phyloP scores from a whole-genome alignment of 2,113 vertebrate genomes.

The Trematomus loennbergii region DNA sequence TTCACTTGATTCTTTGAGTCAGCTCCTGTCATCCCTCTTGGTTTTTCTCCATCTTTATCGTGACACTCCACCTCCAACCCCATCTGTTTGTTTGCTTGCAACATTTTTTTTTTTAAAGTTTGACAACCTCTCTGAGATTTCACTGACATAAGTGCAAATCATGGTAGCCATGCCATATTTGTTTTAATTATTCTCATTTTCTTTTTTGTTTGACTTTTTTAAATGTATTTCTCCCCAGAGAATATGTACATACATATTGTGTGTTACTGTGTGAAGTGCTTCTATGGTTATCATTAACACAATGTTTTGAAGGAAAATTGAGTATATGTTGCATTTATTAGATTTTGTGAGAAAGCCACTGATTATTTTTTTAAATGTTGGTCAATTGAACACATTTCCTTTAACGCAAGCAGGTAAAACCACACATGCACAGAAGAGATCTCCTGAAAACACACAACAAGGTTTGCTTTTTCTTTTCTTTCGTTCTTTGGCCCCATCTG shows the following conservation, averaged over 20 bases:
- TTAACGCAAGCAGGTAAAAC: slow-evolving; percentile 7
- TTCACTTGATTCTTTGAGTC: slow-evolving; percentile 85
- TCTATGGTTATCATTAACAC: slow-evolving; percentile 18
- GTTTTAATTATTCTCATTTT: slow-evolving; percentile 9
- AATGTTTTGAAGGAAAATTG: slow-evolving; percentile 1
- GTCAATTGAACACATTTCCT: neutral
- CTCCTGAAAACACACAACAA: slow-evolving; percentile 6
- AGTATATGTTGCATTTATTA: slow-evolving; percentile 22
- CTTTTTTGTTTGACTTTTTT: slow-evolving; percentile 27
- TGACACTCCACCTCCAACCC: neutral
- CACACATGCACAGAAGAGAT: slow-evolving; percentile 10
- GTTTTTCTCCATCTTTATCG: slow-evolving; percentile 45
- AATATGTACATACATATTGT: slow-evolving; percentile 49
- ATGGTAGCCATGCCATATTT: slow-evolving; percentile 57
- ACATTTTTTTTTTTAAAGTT: slow-evolving; percentile 66
- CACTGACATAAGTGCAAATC: slow-evolving; percentile 84
- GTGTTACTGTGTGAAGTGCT: slow-evolving; percentile 55
- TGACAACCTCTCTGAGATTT: slow-evolving; percentile 82
- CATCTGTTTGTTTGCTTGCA: slow-evolving; percentile 69
- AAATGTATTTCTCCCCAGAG: slow-evolving; percentile 8
- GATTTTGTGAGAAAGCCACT: slow-evolving; percentile 19
- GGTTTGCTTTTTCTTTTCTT: neutral
- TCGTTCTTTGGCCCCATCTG: slow-evolving; percentile 50
- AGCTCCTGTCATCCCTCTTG: slow-evolving; percentile 74
- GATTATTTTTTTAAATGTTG: neutral